phyloP scores from a whole-genome alignment of 2,797 vertebrate species.

The Mastacembelus armatus region DNA sequence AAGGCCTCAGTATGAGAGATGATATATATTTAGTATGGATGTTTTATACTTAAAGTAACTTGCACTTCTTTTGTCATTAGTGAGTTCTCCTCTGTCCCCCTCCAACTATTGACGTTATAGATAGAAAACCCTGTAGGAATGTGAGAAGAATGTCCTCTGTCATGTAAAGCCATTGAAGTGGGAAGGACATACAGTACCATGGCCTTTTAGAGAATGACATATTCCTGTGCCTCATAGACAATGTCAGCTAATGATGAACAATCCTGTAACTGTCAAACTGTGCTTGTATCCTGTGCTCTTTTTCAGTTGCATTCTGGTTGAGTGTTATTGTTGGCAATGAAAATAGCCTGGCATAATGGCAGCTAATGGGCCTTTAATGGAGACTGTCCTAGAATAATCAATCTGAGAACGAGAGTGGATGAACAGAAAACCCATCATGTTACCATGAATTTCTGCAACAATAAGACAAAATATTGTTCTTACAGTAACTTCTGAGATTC shows the following conservation, averaged over 20 bases:
- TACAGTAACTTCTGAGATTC: constrained; percentile 44
- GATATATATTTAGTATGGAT: constrained; percentile 74
- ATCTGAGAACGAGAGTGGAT: constrained; percentile 61
- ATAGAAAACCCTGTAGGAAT: constrained; percentile 64
- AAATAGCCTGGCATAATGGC: constrained; percentile 75
- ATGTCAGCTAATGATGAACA: constrained; percentile 78
- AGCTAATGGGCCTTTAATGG: constrained; percentile 81
- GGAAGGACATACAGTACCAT: constrained; percentile 50
- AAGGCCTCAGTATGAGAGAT: constrained; percentile 47
- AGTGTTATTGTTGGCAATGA: constrained; percentile 75
- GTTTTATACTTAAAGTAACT: constrained; percentile 78
- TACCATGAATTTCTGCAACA: constrained; percentile 69
- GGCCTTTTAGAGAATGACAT: constrained; percentile 70
- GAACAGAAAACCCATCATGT: constrained; percentile 50
- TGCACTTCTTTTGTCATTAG: constrained; percentile 73
- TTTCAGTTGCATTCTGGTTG: constrained; percentile 54
- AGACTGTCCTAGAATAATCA: constrained; percentile 77
- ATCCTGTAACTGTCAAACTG: constrained; percentile 73
- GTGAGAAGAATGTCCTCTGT: constrained; percentile 62
- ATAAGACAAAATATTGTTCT: constrained; percentile 63
- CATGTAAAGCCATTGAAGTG: constrained; percentile 63
- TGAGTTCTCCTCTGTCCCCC: constrained; percentile 40
- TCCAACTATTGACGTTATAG: constrained; percentile 57
- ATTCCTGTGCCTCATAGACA: constrained; percentile 68
- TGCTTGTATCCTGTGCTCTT: constrained; percentile 52